Percentiles rank a stretch among this genome's conserved stretches.
Conservation (phyloP, 2,113 vertebrate genomes). For the Lophotis ruficrista region DNA sequence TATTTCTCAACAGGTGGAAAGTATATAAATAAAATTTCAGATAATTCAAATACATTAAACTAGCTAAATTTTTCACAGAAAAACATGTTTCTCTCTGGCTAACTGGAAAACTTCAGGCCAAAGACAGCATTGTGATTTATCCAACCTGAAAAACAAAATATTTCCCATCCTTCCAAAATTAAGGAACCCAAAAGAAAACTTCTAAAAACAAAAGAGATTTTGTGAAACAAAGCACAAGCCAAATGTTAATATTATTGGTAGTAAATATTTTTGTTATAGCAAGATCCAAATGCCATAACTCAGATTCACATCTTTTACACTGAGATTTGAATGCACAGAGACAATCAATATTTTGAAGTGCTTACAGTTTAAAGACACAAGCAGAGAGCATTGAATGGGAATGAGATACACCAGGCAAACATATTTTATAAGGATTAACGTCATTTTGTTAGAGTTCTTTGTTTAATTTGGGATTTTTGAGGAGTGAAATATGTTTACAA, state of each 20-base stretch:
- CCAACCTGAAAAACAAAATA: neutral
- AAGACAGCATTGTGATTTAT: constrained; percentile 1
- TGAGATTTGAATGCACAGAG: neutral
- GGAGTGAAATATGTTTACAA: neutral
- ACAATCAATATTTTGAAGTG: neutral
- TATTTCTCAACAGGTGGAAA: constrained; percentile 51
- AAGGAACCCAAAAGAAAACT: neutral
- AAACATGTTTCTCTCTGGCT: neutral
- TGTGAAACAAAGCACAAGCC: neutral
- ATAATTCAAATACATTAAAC: constrained; percentile 31
- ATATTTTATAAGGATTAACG: neutral
- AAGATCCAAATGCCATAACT: neutral
- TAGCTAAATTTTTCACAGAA: constrained; percentile 20
- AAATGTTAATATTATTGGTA: neutral
- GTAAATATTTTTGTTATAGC: neutral
- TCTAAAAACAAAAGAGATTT: neutral
- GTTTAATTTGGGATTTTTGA: neutral
- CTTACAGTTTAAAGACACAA: neutral
- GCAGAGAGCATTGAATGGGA: neutral
- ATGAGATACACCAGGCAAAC: neutral
- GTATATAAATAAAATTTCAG: constrained; percentile 24
- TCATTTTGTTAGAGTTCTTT: neutral
- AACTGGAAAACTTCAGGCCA: neutral
- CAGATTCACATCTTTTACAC: neutral
- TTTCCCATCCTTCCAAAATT: neutral